phyloP scores from a whole-genome alignment of 64 coral and sea anemone genomes.

The Hydrozoanthus tunicans region DNA sequence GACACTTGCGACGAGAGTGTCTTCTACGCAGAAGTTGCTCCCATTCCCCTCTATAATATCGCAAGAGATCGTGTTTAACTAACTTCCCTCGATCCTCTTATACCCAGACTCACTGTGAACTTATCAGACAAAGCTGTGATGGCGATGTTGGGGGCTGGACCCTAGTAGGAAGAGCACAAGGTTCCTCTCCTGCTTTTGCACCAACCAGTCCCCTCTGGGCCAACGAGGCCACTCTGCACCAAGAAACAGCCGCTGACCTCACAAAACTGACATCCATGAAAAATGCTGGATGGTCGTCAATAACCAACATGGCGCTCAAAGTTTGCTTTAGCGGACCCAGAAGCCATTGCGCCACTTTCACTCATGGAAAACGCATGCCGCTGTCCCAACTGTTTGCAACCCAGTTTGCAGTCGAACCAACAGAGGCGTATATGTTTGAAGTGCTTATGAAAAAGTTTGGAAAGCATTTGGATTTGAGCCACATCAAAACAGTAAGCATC shows the following conservation, averaged over 20 bases:
- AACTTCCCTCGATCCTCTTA: neutral
- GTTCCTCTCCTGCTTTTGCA: constrained; percentile 84
- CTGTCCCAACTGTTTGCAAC: constrained; percentile 79
- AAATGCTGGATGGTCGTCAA: constrained; percentile 90
- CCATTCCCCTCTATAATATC: no score
- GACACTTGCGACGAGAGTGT: no score
- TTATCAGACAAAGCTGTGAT: constrained; percentile 57
- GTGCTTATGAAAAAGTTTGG: constrained; percentile 89
- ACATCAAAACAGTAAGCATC: constrained; percentile 82
- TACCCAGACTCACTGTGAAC: constrained; percentile 86
- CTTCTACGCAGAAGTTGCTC: no score
- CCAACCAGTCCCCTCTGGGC: constrained; percentile 90
- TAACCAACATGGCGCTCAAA: constrained; percentile 66
- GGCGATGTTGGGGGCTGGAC: constrained; percentile 91
- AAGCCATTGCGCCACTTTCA: constrained; percentile 90
- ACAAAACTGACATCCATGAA: constrained; percentile 89
- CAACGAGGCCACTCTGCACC: constrained; percentile 77
- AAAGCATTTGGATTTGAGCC: constrained; percentile 86
- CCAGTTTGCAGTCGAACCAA: constrained; percentile 86
- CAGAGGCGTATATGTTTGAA: constrained; percentile 85
- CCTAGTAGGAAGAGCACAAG: constrained; percentile 82
- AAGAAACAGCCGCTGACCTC: constrained; percentile 79
- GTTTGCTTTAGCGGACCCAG: constrained; percentile 93
- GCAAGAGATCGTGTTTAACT: no score
- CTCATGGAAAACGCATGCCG: constrained; percentile 71